A percentile compares a stretch with the other conserved stretches of the same genome.
These are phyloP conservation scores for Mya arenaria DNA, from an alignment of 1,140 invertebrate species.

Conservation along the genomic window DNA sequence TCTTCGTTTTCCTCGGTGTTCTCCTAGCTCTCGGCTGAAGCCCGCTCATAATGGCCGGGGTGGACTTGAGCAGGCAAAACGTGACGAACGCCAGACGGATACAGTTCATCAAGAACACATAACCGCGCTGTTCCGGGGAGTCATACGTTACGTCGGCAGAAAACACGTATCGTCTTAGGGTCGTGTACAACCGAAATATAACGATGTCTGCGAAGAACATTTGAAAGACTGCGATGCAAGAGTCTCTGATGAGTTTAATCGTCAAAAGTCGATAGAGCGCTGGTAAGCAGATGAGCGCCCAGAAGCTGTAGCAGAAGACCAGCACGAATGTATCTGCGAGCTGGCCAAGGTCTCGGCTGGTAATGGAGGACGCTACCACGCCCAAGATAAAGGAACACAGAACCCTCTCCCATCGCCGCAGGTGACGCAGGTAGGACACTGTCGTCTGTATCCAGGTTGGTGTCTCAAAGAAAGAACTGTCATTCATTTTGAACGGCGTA, in stretches of 20 bases:
- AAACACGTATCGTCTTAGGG: neutral
- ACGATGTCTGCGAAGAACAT: slow-evolving; percentile 21
- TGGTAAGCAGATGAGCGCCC: slow-evolving; percentile 11
- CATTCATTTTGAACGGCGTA: too few relatives aligned
- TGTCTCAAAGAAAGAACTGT: too few relatives aligned
- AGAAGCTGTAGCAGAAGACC: slow-evolving; percentile 24
- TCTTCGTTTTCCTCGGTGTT: neutral
- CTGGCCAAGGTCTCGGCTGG: neutral
- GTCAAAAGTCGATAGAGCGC: slow-evolving; percentile 11
- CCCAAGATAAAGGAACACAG: neutral
- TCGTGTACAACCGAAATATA: slow-evolving; percentile 28
- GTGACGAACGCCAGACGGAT: neutral
- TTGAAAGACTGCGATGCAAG: neutral
- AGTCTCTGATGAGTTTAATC: neutral
- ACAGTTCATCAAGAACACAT: neutral
- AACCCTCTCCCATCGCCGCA: neutral
- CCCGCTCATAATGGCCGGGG: neutral
- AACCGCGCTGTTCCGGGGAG: neutral
- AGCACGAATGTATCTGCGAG: slow-evolving; percentile 11
- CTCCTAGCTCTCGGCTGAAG: neutral
- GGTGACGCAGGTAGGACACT: neutral
- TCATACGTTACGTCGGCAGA: neutral
- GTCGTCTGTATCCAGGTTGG: too few relatives aligned
- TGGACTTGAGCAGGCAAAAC: neutral
- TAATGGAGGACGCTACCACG: neutral